Conservation (phyloP, 1,140 invertebrate genomes). For the Hylyphantes graminicola region DNA sequence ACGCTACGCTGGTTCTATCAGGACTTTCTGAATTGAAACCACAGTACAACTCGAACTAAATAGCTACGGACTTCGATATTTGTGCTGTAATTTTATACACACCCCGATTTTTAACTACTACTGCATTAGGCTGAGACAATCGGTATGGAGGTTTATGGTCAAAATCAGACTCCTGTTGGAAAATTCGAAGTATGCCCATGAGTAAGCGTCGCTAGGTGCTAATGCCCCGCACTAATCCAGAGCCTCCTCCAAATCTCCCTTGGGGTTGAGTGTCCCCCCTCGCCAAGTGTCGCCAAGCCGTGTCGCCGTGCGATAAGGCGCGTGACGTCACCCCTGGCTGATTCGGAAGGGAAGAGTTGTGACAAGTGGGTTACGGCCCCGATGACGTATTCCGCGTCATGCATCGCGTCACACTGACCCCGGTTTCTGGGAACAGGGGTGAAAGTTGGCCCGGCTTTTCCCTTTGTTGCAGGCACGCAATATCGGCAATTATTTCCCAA, state of each 20-base stretch:
- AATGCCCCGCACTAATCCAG: neutral
- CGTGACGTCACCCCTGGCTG: conserved; percentile 35
- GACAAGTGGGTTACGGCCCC: conserved; percentile 51
- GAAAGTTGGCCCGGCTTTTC: neutral
- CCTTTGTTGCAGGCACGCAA: neutral
- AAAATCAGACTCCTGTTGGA: no score
- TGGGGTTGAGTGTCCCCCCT: neutral
- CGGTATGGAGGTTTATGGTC: no score
- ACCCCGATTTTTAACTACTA: no score
- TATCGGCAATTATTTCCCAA: no score
- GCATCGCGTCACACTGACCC: conserved; percentile 20
- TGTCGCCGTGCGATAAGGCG: conserved; percentile 48
- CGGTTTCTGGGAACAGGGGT: neutral
- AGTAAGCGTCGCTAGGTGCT: no score
- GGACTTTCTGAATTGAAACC: no score
- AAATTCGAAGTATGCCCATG: no score
- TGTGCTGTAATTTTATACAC: no score
- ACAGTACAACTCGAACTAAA: no score
- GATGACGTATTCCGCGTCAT: conserved; percentile 22
- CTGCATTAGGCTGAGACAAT: no score
- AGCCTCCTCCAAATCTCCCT: conserved; percentile 5
- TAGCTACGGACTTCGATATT: no score
- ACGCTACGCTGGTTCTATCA: no score
- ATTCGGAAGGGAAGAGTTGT: conserved; percentile 60
- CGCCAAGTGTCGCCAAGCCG: conserved; percentile 26